Evolutionary conservation across 2,113 vertebrate genomes (phyloP).

Genomic region (Enhydra lutris): DNA sequence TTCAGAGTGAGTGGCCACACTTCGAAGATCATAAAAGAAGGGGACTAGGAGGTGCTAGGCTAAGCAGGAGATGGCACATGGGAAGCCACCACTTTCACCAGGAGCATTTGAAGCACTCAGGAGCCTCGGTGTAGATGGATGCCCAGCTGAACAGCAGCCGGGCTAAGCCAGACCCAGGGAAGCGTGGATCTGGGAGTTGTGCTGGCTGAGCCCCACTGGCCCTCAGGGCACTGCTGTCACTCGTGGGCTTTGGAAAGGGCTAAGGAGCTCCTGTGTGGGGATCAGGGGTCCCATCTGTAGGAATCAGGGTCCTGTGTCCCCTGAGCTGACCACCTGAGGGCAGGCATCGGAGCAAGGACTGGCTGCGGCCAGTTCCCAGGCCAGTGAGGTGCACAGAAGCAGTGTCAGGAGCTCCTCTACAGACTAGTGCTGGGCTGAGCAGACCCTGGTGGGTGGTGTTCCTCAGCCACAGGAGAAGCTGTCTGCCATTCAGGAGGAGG

Average conservation of each 20-base stretch:
- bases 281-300: fast-evolving
- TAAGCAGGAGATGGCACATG: background rate
- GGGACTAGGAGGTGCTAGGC: background rate
- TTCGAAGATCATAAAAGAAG: background rate
- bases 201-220: background rate
- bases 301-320: background rate
- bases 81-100: background rate
- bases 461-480: background rate
- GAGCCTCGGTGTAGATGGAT: fast-evolving
- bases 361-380: fast-evolving
- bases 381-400: background rate
- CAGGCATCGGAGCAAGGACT: background rate
- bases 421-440: background rate
- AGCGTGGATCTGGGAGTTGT: background rate
- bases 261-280: background rate
- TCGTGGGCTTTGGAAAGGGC: background rate
- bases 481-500: background rate
- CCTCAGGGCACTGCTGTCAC: background rate
- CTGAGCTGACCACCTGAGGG: background rate
- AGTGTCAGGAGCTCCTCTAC: background rate
- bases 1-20: background rate
- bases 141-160: fast-evolving
- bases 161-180: fast-evolving
- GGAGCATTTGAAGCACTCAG: background rate
- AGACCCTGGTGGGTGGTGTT: background rate